Conservation (phyloP, 2,888 invertebrate species). For the Minunthozetes semirufus region DNA sequence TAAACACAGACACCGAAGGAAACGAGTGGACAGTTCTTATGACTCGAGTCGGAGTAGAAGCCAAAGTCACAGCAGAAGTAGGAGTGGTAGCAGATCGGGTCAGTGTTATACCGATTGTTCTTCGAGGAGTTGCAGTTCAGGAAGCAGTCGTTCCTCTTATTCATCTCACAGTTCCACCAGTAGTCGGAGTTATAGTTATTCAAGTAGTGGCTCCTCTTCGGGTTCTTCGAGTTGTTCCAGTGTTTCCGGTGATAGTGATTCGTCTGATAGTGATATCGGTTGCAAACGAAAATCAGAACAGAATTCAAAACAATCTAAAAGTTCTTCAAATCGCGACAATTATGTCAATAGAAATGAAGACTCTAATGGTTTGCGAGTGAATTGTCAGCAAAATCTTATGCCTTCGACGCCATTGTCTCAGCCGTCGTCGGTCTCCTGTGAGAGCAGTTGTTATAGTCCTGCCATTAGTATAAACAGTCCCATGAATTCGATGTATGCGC, state of each 20-base stretch:
- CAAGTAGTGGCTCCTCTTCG: conserved; percentile 42
- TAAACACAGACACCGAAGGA: conserved; percentile 11
- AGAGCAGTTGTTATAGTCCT: conserved; percentile 52
- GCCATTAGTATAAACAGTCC: conserved; percentile 36
- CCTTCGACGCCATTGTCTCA: conserved; percentile 45
- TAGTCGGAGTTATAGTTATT: conserved; percentile 41
- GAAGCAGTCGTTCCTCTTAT: conserved; percentile 45
- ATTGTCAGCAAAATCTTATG: conserved; percentile 11
- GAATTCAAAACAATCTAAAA: conserved; percentile 1
- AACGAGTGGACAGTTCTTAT: neutral
- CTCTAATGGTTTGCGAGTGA: conserved; percentile 4
- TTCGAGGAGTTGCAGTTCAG: conserved; percentile 39
- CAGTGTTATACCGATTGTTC: conserved; percentile 15
- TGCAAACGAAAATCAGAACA: neutral
- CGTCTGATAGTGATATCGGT: conserved; percentile 25
- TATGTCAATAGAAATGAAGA: conserved; percentile 1
- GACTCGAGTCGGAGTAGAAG: conserved; percentile 10
- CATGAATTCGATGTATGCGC: conserved; percentile 7
- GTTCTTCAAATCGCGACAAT: neutral
- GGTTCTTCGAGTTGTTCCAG: conserved; percentile 29
- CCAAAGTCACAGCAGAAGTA: conserved; percentile 11
- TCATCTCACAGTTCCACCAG: conserved; percentile 43
- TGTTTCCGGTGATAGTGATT: conserved; percentile 29
- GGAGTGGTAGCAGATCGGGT: conserved; percentile 18
- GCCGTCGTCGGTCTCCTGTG: conserved; percentile 52